Evolutionary conservation across 1,140 invertebrate genomes (phyloP).

Genomic region (Pseudomyrmex concolor): DNA sequence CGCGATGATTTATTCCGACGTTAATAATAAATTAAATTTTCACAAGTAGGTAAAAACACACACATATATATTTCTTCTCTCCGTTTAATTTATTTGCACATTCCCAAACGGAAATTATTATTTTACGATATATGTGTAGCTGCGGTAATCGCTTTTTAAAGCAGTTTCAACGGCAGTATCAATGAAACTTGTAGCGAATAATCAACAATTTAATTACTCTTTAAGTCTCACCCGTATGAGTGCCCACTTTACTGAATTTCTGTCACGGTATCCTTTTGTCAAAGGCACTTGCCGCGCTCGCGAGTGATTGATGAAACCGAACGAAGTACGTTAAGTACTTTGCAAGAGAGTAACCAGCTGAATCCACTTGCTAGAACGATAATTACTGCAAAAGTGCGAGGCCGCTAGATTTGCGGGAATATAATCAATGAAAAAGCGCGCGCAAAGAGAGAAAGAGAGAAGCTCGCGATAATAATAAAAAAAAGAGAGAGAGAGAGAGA

Average conservation of each 20-base stretch:
- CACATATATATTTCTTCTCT: not conserved
- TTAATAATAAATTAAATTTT: not conserved
- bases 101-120: not conserved
- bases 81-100: not conserved
- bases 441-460: conserved; percentile 19
- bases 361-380: conserved; percentile 55
- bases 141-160: not conserved
- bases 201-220: conserved; percentile 32
- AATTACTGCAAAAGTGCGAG: conserved; percentile 56
- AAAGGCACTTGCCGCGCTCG: conserved; percentile 7
- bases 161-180: not conserved
- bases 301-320: conserved; percentile 30
- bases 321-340: conserved; percentile 50
- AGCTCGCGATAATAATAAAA: not conserved
- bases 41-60: no score
- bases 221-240: conserved; percentile 1
- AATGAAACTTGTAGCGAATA: not conserved
- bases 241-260: not conserved
- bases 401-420: conserved; percentile 37
- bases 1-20: not conserved
- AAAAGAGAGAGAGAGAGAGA: no score
- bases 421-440: conserved; percentile 54
- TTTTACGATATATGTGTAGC: not conserved
- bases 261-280: conserved; percentile 23
- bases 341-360: conserved; percentile 41